These are phyloP conservation scores for Zaprionus tsacasi DNA, from an alignment of 1,140 invertebrate species.

Conservation along the genomic window DNA sequence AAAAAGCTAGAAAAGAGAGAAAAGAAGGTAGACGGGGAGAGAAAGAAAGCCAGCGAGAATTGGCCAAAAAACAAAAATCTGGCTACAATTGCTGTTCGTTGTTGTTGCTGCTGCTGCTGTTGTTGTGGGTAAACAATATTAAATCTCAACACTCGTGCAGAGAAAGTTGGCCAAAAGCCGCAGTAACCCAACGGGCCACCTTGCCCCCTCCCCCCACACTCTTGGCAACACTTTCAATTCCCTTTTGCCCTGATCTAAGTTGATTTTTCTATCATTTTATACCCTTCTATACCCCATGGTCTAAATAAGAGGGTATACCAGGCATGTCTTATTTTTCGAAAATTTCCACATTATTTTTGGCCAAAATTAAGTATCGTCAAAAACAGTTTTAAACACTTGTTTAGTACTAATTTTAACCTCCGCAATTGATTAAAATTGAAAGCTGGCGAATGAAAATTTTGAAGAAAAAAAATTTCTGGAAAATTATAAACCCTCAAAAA, in stretches of 20 bases:
- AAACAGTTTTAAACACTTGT: too few relatives aligned
- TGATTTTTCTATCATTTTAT: constrained; percentile 5
- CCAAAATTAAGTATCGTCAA: too few relatives aligned
- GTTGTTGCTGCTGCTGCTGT: constrained; percentile 5
- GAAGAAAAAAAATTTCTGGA: too few relatives aligned
- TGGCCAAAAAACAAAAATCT: constrained; percentile 31
- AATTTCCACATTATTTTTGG: too few relatives aligned
- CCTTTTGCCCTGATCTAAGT: constrained; percentile 49
- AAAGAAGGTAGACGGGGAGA: neutral
- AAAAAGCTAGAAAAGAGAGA: constrained; percentile 1
- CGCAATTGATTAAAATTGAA: too few relatives aligned
- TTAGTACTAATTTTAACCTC: too few relatives aligned
- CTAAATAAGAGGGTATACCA: too few relatives aligned
- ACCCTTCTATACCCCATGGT: too few relatives aligned
- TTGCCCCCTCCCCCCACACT: neutral
- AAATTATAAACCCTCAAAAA: too few relatives aligned
- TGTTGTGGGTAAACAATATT: constrained; percentile 70
- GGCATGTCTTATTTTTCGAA: too few relatives aligned
- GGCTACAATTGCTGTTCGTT: constrained; percentile 57
- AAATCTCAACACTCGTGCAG: constrained; percentile 78
- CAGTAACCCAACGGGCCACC: constrained; percentile 22
- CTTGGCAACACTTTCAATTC: constrained; percentile 27
- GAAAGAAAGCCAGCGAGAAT: constrained; percentile 46
- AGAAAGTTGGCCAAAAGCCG: constrained; percentile 75
- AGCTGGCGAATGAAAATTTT: too few relatives aligned